Evolutionary conservation across 23 tunicate species (phyloP).

Genomic region (Aplidium turbinatum): DNA sequence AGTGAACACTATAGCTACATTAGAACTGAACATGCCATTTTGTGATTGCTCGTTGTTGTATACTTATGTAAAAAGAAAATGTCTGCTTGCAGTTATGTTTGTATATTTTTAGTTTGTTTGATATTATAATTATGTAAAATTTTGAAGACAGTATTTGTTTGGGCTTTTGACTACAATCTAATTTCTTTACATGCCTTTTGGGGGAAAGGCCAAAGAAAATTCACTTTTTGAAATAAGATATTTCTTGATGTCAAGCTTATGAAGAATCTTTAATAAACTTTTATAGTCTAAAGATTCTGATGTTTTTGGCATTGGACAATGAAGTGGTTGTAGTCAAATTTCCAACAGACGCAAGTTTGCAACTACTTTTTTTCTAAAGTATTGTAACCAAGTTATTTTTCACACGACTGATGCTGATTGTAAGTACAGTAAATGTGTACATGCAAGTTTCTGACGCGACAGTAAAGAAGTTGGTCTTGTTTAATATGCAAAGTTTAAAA

Average conservation of each 20-base stretch:
- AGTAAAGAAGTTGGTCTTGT: too few species aligned
- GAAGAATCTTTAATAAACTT: conserved; percentile 46
- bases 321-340: too few species aligned
- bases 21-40: too few species aligned
- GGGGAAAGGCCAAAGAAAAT: conserved; percentile 2
- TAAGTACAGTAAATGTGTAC: too few species aligned
- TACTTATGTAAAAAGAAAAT: neutral
- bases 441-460: too few species aligned
- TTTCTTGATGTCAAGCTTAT: conserved; percentile 39
- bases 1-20: too few species aligned
- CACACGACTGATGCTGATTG: neutral
- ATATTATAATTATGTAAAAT: neutral
- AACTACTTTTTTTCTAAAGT: too few species aligned
- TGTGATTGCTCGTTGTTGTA: too few species aligned
- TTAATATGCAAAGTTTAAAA: too few species aligned
- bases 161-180: neutral
- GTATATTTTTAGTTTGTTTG: neutral
- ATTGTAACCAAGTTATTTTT: conserved; percentile 5
- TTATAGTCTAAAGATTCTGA: conserved; percentile 34
- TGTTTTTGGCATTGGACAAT: conserved; percentile 39
- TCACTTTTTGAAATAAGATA: neutral
- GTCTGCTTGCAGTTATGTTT: neutral
- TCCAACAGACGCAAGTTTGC: too few species aligned
- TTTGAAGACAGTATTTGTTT: neutral
- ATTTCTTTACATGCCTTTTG: conserved; percentile 4